Percentiles rank a stretch among this genome's conserved stretches.
Conservation (phyloP, 2,113 vertebrate species). For the Cephalopterus ornatus region DNA sequence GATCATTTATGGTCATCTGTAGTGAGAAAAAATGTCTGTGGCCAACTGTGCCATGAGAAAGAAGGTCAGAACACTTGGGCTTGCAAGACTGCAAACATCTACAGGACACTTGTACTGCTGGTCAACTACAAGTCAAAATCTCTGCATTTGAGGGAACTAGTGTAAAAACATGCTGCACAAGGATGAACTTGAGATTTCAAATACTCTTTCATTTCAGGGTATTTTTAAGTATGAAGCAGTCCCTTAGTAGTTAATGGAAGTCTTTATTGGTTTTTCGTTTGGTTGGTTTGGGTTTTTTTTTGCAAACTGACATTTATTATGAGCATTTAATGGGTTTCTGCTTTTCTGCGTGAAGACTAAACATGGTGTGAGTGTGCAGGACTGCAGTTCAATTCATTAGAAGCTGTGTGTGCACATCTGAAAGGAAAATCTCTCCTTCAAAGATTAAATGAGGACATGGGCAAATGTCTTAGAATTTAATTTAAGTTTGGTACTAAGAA, state of each 20-base stretch:
- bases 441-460: conserved; percentile 41
- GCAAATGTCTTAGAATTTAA: conserved; percentile 47
- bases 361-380: neutral
- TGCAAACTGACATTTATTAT: neutral
- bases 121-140: neutral
- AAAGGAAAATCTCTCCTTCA: neutral
- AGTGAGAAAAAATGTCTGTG: neutral
- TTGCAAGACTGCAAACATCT: neutral
- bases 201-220: neutral
- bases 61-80: neutral
- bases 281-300: neutral
- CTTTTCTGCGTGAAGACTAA: neutral
- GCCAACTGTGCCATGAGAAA: neutral
- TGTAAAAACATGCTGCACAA: neutral
- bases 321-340: neutral
- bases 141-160: neutral
- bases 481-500: conserved; percentile 13
- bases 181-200: neutral
- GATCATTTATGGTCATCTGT: neutral
- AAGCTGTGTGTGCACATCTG: neutral
- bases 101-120: neutral
- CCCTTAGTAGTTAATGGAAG: neutral
- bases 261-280: neutral
- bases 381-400: neutral
- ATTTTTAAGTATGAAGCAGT: neutral